A percentile compares a stretch with the other conserved stretches of the same genome.
Evolutionary conservation across 2,113 vertebrate species (phyloP).

Genomic region (Alligator mississippiensis): DNA sequence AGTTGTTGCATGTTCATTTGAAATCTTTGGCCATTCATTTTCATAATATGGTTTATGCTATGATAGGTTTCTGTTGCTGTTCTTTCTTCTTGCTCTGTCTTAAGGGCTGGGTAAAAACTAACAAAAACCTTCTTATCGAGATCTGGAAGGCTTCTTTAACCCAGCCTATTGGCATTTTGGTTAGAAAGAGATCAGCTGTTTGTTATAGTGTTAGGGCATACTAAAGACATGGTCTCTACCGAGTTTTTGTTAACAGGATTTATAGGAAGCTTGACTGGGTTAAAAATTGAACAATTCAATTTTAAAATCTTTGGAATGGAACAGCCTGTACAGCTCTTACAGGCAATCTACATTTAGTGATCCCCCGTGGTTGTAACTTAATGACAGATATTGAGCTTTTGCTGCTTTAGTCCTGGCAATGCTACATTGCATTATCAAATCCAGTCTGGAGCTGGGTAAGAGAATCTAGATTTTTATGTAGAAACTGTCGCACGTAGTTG

Average conservation of each 20-base stretch:
- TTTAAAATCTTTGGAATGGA: background rate
- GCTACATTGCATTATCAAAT: background rate
- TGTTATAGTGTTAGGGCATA: rapidly evolving
- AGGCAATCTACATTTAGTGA: background rate
- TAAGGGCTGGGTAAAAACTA: background rate
- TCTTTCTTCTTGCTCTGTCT: background rate
- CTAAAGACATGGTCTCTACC: background rate
- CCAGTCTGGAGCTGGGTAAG: background rate
- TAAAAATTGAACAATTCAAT: background rate
- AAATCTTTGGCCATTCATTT: background rate
- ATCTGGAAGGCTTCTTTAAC: background rate
- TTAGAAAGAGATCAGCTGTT: background rate
- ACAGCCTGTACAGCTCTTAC: background rate
- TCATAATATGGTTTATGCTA: background rate
- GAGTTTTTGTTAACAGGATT: rapidly evolving
- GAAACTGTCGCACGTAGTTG: rapidly evolving
- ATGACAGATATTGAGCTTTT: background rate
- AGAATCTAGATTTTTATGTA: background rate
- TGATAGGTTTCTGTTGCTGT: background rate
- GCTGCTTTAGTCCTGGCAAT: background rate
- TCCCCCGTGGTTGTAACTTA: background rate
- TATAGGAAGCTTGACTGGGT: background rate
- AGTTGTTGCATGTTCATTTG: rapidly evolving
- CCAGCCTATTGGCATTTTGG: rapidly evolving
- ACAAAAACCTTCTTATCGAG: background rate